Percentiles rank a stretch among this genome's conserved stretches.
Evolutionary conservation across 2,113 vertebrate genomes (phyloP).

Genomic region (Illadopsis cleaveri): DNA sequence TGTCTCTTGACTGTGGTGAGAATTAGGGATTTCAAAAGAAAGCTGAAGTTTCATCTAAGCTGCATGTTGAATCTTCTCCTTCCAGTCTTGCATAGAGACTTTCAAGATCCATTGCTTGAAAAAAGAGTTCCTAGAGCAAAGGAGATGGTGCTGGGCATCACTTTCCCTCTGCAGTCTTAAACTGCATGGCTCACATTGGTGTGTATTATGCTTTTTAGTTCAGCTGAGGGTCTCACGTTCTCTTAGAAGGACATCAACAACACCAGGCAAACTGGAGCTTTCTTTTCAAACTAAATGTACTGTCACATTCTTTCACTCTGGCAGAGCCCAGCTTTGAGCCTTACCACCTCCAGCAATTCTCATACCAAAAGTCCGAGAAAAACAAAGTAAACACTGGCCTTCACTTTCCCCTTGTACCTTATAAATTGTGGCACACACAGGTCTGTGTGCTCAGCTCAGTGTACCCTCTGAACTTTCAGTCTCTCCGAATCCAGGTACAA

Average conservation of each 20-base stretch:
- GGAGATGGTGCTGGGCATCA: background rate
- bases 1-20: background rate
- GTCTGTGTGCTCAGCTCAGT: background rate
- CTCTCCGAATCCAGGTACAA: no score
- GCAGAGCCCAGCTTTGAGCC: background rate
- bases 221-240: background rate
- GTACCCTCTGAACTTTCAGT: background rate
- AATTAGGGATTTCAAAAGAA: background rate
- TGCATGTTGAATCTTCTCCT: background rate
- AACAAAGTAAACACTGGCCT: background rate
- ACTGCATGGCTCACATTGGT: no score
- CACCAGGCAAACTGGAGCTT: background rate
- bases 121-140: background rate
- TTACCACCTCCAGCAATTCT: background rate
- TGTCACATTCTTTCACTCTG: background rate
- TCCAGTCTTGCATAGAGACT: background rate
- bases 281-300: background rate
- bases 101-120: background rate
- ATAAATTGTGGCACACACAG: background rate
- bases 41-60: background rate
- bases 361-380: fast-evolving
- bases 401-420: background rate
- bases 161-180: background rate
- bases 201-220: background rate
- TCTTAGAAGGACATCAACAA: background rate